Base-by-base conservation (phyloP, 2,797 vertebrate genomes). In the Pseudochromis fuscus region DNA sequence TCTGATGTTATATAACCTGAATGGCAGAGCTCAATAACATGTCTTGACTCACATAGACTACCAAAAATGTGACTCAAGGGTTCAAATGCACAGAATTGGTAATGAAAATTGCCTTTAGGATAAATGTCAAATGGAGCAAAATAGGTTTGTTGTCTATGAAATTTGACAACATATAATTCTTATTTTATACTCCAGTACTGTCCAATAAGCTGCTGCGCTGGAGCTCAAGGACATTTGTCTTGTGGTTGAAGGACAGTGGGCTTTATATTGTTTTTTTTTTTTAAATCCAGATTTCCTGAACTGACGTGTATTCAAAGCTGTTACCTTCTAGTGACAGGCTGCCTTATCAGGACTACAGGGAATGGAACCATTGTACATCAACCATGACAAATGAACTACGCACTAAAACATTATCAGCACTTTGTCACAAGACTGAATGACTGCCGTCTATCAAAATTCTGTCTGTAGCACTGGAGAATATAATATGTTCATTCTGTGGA, bases 361-460 rank as follows among this genome's bases (percentile, higher is more conserved):
- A 69, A 77, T 27, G 49, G 59, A 21, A 45, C 67, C 19, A 78
- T 82, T 83, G 62, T 83, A 55, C 70, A 42, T 66, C 57, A 75
- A 49, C 52, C 68, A 42, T 79, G 69, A 84, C 76, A 73, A 74
- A 83, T 83, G 69, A 73, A 60, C 57, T 13, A 51, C 69, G 73
- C 35, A 52, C 40, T 51, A 27, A 74, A 74, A 74, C 68, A 71
- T 80, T 63, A 83, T 78, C 55, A 27, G 28, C 63, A 44, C 70
- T 40, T 55, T 74, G 62, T 69, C 71, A 46, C 37, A 24, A 40
- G 25, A 48, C 38, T 71, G 71, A 76, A 72, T 59, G 66, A 72
- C 67, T 33, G 4, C 3, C 28, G 63, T 68, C 67, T 45, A 70
- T 82, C 68, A 75, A 55, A 63, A 58, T 48, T 75, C 33, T 8